Percentiles rank a stretch among this genome's conserved stretches.
Evolutionary conservation across 2,797 vertebrate species (phyloP).

Genomic region (Trachops cirrhosus): DNA sequence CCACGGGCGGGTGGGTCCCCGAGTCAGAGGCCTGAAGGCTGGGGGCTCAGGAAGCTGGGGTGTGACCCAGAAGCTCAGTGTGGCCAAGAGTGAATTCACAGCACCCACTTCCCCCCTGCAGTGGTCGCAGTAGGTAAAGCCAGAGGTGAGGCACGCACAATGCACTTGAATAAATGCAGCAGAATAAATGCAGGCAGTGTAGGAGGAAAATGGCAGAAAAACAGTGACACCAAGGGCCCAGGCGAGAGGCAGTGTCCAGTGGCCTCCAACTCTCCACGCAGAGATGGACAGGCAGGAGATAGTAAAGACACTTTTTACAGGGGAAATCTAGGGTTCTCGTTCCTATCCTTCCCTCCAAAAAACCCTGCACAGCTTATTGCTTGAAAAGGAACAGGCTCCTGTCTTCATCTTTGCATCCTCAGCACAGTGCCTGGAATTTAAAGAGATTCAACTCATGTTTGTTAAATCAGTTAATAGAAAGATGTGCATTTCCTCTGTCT

Average conservation of each 20-base stretch:
- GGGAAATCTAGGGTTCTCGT: neutral
- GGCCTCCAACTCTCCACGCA: neutral
- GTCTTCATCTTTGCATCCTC: neutral
- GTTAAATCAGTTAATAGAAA: constrained; percentile 9
- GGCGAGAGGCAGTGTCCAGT: neutral
- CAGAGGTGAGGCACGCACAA: neutral
- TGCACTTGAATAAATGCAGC: constrained; percentile 34
- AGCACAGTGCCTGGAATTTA: neutral
- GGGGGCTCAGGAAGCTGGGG: constrained; percentile 13
- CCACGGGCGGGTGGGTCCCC: neutral
- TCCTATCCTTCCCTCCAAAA: neutral
- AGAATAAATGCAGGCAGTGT: neutral
- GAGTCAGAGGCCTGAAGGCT: neutral
- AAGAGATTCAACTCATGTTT: neutral
- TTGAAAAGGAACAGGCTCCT: neutral
- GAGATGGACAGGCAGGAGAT: neutral
- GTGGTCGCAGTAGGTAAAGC: neutral
- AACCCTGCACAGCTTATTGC: neutral
- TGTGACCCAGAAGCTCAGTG: neutral
- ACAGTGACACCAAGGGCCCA: neutral
- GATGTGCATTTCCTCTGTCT: neutral
- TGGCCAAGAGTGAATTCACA: neutral
- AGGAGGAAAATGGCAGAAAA: neutral
- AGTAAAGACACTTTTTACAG: neutral
- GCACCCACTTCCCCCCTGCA: neutral